These are phyloP conservation scores for Nematopogon swammerdamellus DNA, from an alignment of 2,888 invertebrate species.

Conservation along the genomic window DNA sequence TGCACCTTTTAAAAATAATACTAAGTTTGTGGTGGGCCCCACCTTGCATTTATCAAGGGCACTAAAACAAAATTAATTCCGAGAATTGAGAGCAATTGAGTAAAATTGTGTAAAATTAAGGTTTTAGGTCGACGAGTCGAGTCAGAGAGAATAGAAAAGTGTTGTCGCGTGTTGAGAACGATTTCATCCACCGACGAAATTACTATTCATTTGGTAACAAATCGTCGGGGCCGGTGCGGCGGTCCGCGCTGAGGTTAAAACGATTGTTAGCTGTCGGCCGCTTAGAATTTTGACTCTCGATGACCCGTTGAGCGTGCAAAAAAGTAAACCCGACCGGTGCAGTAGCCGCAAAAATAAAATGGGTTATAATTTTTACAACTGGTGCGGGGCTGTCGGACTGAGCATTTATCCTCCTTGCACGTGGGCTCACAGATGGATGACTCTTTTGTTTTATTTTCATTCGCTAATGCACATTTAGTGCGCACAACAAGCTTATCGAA, in stretches of 20 bases:
- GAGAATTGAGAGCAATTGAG: constrained; percentile 51
- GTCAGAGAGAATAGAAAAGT: constrained; percentile 48
- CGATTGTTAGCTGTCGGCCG: neutral
- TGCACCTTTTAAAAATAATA: constrained; percentile 42
- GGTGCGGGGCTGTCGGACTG: no score
- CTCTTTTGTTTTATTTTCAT: no score
- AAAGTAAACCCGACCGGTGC: neutral
- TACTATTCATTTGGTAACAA: constrained; percentile 53
- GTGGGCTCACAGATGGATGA: no score
- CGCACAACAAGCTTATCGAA: no score
- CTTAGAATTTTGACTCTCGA: neutral
- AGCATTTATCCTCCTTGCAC: no score
- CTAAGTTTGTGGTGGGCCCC: constrained; percentile 44
- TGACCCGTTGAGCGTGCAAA: neutral
- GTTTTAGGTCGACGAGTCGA: constrained; percentile 42
- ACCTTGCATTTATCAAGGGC: constrained; percentile 51
- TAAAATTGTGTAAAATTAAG: constrained; percentile 57
- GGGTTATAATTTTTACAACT: no score
- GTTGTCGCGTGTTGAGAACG: constrained; percentile 55
- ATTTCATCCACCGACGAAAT: constrained; percentile 54
- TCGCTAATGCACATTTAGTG: no score
- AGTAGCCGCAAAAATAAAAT: neutral
- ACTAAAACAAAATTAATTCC: constrained; percentile 55
- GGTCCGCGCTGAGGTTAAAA: neutral
- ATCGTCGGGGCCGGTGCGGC: constrained; percentile 32